These are phyloP conservation scores for Athalia rosae DNA, from an alignment of 2,888 invertebrate species.

Conservation along the genomic window DNA sequence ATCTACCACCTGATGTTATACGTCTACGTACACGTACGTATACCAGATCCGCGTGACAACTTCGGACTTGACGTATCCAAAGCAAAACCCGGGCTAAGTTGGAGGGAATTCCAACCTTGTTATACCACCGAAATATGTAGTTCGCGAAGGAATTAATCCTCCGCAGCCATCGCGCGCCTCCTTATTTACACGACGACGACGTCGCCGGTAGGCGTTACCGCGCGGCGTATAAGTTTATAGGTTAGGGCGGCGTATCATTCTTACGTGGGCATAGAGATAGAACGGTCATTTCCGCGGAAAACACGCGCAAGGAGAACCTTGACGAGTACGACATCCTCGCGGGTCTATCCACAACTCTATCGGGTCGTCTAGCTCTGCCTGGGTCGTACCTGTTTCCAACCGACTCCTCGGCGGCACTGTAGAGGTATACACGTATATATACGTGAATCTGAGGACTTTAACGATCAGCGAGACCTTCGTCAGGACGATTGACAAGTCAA, in stretches of 20 bases:
- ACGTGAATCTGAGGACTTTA: constrained; percentile 47
- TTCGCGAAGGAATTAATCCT: constrained; percentile 39
- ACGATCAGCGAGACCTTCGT: constrained; percentile 51
- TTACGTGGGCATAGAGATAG: neutral
- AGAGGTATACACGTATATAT: neutral
- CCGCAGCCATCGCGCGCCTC: neutral
- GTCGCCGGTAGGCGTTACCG: neutral
- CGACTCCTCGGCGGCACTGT: constrained; percentile 39
- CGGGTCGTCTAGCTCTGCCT: neutral
- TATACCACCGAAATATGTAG: constrained; percentile 45
- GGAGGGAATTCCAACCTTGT: constrained; percentile 40
- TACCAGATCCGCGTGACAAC: constrained; percentile 36
- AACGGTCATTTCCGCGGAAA: constrained; percentile 26
- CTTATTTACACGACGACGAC: neutral
- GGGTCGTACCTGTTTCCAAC: constrained; percentile 6
- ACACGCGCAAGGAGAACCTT: constrained; percentile 22
- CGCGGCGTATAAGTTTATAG: neutral
- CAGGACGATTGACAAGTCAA: constrained; percentile 54
- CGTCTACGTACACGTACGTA: too few species aligned
- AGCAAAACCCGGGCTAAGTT: constrained; percentile 32
- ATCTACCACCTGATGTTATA: constrained; percentile 56
- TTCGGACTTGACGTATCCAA: constrained; percentile 28
- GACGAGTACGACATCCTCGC: constrained; percentile 19
- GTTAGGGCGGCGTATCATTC: neutral
- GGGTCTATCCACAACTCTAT: constrained; percentile 39